These are phyloP conservation scores for Sebastes itinus DNA, from an alignment of 2,797 vertebrate genomes.

Conservation along the genomic window DNA sequence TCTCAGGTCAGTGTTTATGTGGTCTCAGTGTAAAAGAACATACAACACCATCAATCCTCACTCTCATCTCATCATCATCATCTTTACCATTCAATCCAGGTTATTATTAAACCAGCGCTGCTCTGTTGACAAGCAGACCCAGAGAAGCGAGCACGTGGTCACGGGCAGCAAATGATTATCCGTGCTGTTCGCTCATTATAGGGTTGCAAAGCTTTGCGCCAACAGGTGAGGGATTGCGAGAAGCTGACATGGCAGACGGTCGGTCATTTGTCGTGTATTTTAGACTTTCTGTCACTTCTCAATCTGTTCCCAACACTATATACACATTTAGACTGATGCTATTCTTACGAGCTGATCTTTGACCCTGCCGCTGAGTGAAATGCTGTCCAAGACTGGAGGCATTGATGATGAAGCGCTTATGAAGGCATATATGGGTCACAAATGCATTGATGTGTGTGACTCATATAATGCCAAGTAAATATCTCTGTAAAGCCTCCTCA, in stretches of 20 bases:
- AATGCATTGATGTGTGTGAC: not conserved
- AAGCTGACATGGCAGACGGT: not conserved
- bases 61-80: not conserved
- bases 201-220: conserved; percentile 16
- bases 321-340: conserved; percentile 37
- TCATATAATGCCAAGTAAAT: not conserved
- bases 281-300: conserved; percentile 6
- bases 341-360: conserved; percentile 46
- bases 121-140: not conserved
- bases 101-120: conserved; percentile 34
- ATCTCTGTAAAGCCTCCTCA: not conserved
- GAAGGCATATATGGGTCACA: conserved; percentile 17
- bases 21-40: not conserved
- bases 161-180: conserved; percentile 18
- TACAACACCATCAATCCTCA: not conserved
- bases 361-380: conserved; percentile 13
- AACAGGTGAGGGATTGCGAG: conserved; percentile 55
- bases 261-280: conserved; percentile 32
- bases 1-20: not conserved
- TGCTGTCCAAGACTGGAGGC: not conserved
- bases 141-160: not conserved
- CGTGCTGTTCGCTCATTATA: conserved; percentile 28
- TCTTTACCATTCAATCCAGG: not conserved
- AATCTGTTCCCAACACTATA: conserved; percentile 8
- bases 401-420: not conserved